Evolutionary conservation across 2,888 invertebrate species (phyloP).

Genomic region (Lissonota sp.): DNA sequence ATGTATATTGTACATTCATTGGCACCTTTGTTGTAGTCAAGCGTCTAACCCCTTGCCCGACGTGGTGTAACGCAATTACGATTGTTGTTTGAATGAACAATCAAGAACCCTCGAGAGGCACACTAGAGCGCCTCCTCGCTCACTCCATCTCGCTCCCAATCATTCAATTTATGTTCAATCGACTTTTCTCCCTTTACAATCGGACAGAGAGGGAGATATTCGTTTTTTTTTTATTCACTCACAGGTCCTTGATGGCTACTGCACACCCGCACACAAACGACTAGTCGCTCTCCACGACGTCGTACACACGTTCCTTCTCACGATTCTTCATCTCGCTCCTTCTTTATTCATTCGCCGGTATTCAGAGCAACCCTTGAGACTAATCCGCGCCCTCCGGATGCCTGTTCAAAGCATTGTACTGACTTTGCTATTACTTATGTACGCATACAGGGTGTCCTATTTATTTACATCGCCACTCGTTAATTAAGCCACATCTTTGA

Average conservation of each 20-base stretch:
- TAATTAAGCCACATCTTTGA: neutral
- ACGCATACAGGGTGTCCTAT: neutral
- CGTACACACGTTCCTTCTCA: slow-evolving; percentile 57
- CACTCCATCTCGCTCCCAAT: slow-evolving; percentile 75
- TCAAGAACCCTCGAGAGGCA: slow-evolving; percentile 83
- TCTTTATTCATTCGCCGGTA: slow-evolving; percentile 30
- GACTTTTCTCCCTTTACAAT: slow-evolving; percentile 74
- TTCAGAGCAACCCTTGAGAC: slow-evolving; percentile 62
- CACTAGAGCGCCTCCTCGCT: slow-evolving; percentile 27
- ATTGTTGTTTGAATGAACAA: slow-evolving; percentile 84
- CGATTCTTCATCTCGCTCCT: slow-evolving; percentile 54
- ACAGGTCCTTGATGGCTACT: slow-evolving; percentile 41
- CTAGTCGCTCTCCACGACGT: slow-evolving; percentile 15
- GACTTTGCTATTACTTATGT: slow-evolving; percentile 14
- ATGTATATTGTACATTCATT: slow-evolving; percentile 51
- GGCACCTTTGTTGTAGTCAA: slow-evolving; percentile 48
- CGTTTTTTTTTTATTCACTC: slow-evolving; percentile 53
- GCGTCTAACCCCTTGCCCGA: slow-evolving; percentile 62
- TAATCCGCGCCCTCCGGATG: slow-evolving; percentile 58
- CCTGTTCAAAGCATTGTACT: slow-evolving; percentile 51
- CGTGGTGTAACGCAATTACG: slow-evolving; percentile 83
- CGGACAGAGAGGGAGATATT: slow-evolving; percentile 27
- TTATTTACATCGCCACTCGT: neutral
- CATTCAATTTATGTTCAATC: slow-evolving; percentile 84
- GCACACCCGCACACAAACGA: neutral